Evolutionary conservation across 2,797 vertebrate genomes (phyloP), one percentile per base, ranked within the genome.

Genomic region (Lithobates pipiens): DNA sequence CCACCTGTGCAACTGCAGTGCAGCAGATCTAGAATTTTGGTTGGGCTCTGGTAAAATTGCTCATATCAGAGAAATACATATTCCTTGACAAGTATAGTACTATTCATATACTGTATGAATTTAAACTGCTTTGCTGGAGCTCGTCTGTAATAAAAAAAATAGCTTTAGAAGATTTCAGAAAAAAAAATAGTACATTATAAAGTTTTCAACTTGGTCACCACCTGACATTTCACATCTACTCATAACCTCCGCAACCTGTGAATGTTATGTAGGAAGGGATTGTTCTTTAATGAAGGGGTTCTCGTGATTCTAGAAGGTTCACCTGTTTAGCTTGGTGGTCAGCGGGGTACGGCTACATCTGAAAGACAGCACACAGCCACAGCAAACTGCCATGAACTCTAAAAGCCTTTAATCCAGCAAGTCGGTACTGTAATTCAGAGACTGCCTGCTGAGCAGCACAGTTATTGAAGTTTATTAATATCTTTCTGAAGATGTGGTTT

Each of bases 381-480:
- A 36, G 34, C 34, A 71, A 72, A 36, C 36, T 16, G 70, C 34
- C 36, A 42, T 39, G 10, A n/a, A 21, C 70, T 42, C 36, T n/a
- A 5, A 23, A 61, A 10, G 18, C 70, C 70, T 72, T 42, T 72
- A 18, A 72, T 72, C 36, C 36, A 42, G 2, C 21, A 11, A 42
- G 3, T 36, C n/a, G n/a, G 36, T 18, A 10, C 70, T 72, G 23
- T 72, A 72, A 72, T 72, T 42, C 36, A 72, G 36, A 39, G 69
- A 39, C 68, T 72, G 70, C 70, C 16, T 72, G 70, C 34, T 5
- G 70, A 76, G 75, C 21, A 11, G 27, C 50, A 9, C 32, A 32
- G 46, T 54, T 34, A 29, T 76, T 76, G 75, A 76, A 61, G 46
- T 54, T 76, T 50, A 34, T 57, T 76, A 34, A 54, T 76, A 57